Conservation (phyloP, 2,888 invertebrate species). For the Drosophila percnosoma region DNA sequence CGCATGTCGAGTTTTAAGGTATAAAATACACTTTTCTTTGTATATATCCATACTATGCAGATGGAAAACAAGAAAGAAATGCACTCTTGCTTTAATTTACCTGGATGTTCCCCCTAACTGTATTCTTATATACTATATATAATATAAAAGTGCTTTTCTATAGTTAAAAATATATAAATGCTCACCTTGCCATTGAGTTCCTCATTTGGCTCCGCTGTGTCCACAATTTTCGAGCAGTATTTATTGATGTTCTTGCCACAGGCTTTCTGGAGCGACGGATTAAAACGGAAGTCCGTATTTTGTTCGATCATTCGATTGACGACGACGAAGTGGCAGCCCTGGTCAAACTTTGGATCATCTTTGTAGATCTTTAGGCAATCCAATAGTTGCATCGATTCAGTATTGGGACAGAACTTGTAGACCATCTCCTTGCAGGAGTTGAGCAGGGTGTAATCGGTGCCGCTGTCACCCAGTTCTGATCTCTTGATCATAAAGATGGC, state of each 20-base stretch:
- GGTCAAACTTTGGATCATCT: conserved; percentile 91
- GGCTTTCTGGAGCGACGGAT: conserved; percentile 92
- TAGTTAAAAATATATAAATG: background rate
- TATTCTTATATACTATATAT: background rate
- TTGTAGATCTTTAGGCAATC: conserved; percentile 92
- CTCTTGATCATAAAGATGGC: conserved; percentile 93
- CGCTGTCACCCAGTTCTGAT: conserved; percentile 94
- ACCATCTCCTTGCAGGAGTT: conserved; percentile 95
- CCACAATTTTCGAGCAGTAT: conserved; percentile 87
- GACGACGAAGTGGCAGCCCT: conserved; percentile 93
- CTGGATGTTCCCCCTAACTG: background rate
- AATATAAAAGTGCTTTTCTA: background rate
- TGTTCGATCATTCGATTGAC: conserved; percentile 95
- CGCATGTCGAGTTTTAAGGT: conserved; percentile 64
- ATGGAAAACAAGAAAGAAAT: background rate
- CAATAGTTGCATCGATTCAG: conserved; percentile 89
- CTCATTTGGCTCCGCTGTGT: conserved; percentile 87
- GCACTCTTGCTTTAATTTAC: background rate
- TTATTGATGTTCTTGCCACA: conserved; percentile 93
- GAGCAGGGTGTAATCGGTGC: conserved; percentile 93
- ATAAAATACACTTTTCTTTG: background rate
- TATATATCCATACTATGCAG: background rate
- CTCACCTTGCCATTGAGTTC: conserved; percentile 91
- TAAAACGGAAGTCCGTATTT: conserved; percentile 95
- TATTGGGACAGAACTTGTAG: conserved; percentile 91